Conservation (phyloP, 2,888 invertebrate genomes). For the Conops quadrifasciatus region DNA sequence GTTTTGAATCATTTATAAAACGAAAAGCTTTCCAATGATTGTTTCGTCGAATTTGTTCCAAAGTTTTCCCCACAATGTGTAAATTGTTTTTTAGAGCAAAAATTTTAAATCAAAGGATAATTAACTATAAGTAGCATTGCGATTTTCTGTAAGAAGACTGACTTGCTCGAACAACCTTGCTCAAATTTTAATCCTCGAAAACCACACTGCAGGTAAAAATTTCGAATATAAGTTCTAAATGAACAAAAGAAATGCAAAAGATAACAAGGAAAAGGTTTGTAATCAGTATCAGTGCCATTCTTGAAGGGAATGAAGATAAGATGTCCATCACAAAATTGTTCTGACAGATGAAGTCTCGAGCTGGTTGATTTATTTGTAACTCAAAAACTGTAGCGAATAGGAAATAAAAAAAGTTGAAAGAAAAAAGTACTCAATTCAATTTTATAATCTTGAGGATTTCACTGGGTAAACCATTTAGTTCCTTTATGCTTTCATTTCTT, state of each 20-base stretch:
- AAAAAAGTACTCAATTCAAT: not conserved
- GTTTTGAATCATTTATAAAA: not conserved
- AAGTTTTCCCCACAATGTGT: too few relatives aligned
- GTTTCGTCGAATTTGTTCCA: not conserved
- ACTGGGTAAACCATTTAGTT: constrained; percentile 5
- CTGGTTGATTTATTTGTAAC: constrained; percentile 9
- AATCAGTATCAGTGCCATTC: constrained; percentile 13
- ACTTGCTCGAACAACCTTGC: not conserved
- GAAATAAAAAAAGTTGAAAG: constrained; percentile 12
- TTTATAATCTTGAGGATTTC: not conserved
- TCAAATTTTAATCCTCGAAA: constrained; percentile 4
- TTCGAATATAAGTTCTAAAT: not conserved
- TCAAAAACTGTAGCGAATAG: constrained; percentile 7
- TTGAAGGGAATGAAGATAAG: not conserved
- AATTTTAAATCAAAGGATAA: too few relatives aligned
- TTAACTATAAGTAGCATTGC: constrained; percentile 16
- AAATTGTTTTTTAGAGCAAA: not conserved
- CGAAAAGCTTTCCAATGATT: not conserved
- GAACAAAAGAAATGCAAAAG: not conserved
- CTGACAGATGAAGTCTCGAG: constrained; percentile 37
- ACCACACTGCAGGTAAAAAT: constrained; percentile 15
- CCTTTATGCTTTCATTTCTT: constrained; percentile 13
- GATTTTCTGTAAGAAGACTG: constrained; percentile 17
- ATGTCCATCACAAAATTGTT: not conserved
- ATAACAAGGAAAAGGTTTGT: constrained; percentile 26